Evolutionary conservation across 2,113 vertebrate genomes (phyloP).

Genomic region (Elephas maximus): DNA sequence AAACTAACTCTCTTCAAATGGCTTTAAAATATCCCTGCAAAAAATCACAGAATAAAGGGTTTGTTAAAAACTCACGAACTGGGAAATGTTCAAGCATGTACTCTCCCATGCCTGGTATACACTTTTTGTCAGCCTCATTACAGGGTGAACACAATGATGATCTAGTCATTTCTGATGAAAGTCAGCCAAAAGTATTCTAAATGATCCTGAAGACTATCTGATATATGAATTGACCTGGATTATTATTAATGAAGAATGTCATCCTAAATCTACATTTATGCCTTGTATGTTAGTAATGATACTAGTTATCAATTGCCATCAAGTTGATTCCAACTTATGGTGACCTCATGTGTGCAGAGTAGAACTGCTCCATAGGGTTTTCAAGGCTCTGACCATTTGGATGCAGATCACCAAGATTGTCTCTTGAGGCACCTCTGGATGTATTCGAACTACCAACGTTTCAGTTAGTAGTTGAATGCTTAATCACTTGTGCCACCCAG

Average conservation of each 20-base stretch:
- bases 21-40: background rate
- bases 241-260: conserved; percentile 12
- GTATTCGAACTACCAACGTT: background rate
- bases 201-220: background rate
- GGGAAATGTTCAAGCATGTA: background rate
- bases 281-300: background rate
- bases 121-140: background rate
- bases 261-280: background rate
- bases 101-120: background rate
- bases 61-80: background rate
- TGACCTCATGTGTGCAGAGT: background rate
- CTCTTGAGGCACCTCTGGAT: background rate
- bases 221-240: background rate
- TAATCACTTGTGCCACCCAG: background rate
- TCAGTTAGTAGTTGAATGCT: background rate
- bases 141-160: background rate
- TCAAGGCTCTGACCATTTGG: background rate
- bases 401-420: background rate
- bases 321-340: background rate
- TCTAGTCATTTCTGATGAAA: background rate
- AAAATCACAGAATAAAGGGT: background rate
- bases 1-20: background rate
- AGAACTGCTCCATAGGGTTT: background rate
- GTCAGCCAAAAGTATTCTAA: background rate
- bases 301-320: background rate